phyloP scores from a whole-genome alignment of 2,888 invertebrate species.

The Watsonalla cultraria region DNA sequence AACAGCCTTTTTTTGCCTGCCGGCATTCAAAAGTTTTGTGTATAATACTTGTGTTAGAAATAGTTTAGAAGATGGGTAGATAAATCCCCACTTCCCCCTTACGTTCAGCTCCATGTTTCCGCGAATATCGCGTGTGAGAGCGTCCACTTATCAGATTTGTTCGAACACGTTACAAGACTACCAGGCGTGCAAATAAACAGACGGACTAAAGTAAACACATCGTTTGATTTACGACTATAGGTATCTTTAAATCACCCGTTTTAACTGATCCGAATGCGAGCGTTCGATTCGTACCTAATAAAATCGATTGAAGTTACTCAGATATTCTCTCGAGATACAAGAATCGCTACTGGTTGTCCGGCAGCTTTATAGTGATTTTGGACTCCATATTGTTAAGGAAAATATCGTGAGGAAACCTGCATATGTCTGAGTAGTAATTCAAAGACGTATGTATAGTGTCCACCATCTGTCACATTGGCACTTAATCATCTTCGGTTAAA shows the following conservation, averaged over 20 bases:
- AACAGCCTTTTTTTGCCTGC: too few species aligned
- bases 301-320: neutral
- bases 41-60: too few species aligned
- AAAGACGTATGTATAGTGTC: too few species aligned
- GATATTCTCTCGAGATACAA: too few species aligned
- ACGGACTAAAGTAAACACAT: conserved; percentile 25
- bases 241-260: conserved; percentile 9
- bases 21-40: too few species aligned
- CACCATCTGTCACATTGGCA: too few species aligned
- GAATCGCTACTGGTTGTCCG: too few species aligned
- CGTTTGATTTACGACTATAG: conserved; percentile 34
- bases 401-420: too few species aligned
- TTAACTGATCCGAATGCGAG: neutral
- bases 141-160: conserved; percentile 53
- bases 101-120: conserved; percentile 13
- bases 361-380: too few species aligned
- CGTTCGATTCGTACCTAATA: neutral
- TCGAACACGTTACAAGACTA: conserved; percentile 50
- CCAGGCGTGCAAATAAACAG: conserved; percentile 46
- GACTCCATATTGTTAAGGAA: too few species aligned
- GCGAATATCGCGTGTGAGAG: conserved; percentile 48
- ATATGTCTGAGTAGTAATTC: too few species aligned
- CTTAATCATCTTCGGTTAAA: too few species aligned
- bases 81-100: conserved; percentile 4
- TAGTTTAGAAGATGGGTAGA: conserved; percentile 3